phyloP scores from a whole-genome alignment of 2,113 vertebrate species.

The Struthidea cinerea region DNA sequence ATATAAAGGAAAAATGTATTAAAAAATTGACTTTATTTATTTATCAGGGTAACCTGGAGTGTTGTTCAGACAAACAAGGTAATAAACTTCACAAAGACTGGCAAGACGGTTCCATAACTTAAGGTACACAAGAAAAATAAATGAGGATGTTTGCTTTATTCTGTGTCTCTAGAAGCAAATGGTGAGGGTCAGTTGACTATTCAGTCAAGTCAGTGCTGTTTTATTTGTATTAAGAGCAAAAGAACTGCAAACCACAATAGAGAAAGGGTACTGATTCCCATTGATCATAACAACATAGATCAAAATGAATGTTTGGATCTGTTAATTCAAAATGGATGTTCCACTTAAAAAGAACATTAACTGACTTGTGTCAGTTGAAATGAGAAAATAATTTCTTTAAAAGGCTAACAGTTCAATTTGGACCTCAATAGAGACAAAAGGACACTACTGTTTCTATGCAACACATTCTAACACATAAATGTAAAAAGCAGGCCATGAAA shows the following conservation, averaged over 20 bases:
- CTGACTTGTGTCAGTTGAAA: neutral
- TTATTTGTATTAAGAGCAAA: neutral
- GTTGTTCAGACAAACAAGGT: neutral
- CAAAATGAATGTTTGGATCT: neutral
- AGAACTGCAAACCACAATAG: neutral
- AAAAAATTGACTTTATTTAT: neutral
- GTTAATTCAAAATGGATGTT: neutral
- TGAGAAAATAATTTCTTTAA: neutral
- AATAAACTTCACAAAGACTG: neutral
- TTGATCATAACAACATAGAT: neutral
- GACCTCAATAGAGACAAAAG: neutral
- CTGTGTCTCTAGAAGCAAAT: neutral
- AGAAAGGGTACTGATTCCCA: neutral
- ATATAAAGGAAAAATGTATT: neutral
- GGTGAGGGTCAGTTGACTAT: neutral
- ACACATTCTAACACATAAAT: neutral
- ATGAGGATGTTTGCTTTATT: neutral
- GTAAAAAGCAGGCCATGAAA: neutral
- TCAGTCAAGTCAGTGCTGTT: neutral
- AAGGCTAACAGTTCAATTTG: fast-evolving
- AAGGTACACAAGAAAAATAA: neutral
- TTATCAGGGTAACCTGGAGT: neutral
- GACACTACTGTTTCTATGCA: neutral
- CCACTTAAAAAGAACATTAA: neutral
- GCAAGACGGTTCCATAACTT: neutral